Conservation (phyloP, 2,888 invertebrate genomes). For the Scaptomyza reducta region DNA sequence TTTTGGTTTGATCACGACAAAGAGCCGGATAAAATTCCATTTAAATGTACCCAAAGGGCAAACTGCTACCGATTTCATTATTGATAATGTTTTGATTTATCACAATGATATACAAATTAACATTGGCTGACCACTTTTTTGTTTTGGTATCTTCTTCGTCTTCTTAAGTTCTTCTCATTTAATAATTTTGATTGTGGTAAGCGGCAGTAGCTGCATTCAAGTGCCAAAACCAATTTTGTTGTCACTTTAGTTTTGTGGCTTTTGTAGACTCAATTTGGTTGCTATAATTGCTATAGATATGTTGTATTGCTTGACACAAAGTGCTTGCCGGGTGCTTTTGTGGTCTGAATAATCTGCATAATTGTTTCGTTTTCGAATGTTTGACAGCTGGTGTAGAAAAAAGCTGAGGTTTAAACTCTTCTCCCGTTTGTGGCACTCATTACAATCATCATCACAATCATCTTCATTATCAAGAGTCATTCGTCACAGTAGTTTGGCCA, state of each 20-base stretch:
- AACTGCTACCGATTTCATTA: slow-evolving; percentile 81
- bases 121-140: slow-evolving; percentile 33
- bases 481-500: slow-evolving; percentile 55
- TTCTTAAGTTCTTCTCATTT: slow-evolving; percentile 19
- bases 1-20: slow-evolving; percentile 59
- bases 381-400: slow-evolving; percentile 58
- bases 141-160: background rate
- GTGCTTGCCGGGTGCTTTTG: slow-evolving; percentile 34
- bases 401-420: slow-evolving; percentile 3
- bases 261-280: slow-evolving; percentile 8
- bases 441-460: background rate
- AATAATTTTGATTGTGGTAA: slow-evolving; percentile 37
- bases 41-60: slow-evolving; percentile 69
- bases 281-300: slow-evolving; percentile 25
- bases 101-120: slow-evolving; percentile 76
- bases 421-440: slow-evolving; percentile 14
- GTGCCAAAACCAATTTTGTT: slow-evolving; percentile 26
- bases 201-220: slow-evolving; percentile 22
- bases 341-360: slow-evolving; percentile 61
- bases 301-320: slow-evolving; percentile 18
- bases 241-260: slow-evolving; percentile 48
- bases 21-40: slow-evolving; percentile 53
- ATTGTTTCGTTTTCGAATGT: slow-evolving; percentile 48
- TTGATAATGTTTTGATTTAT: slow-evolving; percentile 82
- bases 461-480: slow-evolving; percentile 51